Percentiles rank a stretch among this genome's conserved stretches.
phyloP scores from a whole-genome alignment of 1,140 invertebrate species.

The Caenorhabditis brenneri region DNA sequence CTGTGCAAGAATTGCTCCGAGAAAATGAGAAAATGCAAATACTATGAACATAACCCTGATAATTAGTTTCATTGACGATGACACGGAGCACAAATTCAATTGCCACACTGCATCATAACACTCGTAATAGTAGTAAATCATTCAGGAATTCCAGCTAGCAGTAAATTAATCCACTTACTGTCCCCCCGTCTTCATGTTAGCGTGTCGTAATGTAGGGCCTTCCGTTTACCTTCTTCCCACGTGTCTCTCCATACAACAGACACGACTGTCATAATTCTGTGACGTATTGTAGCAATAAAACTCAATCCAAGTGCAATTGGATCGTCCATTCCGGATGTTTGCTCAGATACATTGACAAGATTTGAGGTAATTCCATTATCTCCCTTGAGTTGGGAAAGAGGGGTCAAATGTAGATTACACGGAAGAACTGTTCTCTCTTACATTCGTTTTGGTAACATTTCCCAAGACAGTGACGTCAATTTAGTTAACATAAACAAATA shows the following conservation, averaged over 20 bases:
- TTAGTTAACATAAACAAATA: too few species aligned
- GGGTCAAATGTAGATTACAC: too few species aligned
- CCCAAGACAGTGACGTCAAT: too few species aligned
- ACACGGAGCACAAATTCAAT: conserved; percentile 5
- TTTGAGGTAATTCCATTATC: too few species aligned
- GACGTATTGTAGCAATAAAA: not conserved
- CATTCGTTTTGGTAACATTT: too few species aligned
- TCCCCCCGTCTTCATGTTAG: not conserved
- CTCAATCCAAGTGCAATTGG: not conserved
- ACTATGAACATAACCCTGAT: not conserved
- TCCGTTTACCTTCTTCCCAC: not conserved
- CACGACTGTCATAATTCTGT: not conserved
- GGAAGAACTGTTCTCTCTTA: too few species aligned
- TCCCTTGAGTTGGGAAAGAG: too few species aligned
- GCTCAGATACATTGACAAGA: too few species aligned
- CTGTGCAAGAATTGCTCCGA: too few species aligned
- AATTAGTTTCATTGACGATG: conserved; percentile 20
- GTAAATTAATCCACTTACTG: conserved; percentile 10
- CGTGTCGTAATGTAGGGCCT: too few species aligned
- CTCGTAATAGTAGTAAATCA: conserved; percentile 1
- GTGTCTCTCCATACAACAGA: not conserved
- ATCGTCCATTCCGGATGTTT: not conserved
- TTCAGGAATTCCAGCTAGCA: not conserved
- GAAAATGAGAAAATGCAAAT: not conserved
- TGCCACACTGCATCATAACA: conserved; percentile 24